Percentiles rank a stretch among this genome's conserved stretches.
Evolutionary conservation across 2,888 invertebrate genomes (phyloP).

Genomic region (Caenorhabditis parvicauda): DNA sequence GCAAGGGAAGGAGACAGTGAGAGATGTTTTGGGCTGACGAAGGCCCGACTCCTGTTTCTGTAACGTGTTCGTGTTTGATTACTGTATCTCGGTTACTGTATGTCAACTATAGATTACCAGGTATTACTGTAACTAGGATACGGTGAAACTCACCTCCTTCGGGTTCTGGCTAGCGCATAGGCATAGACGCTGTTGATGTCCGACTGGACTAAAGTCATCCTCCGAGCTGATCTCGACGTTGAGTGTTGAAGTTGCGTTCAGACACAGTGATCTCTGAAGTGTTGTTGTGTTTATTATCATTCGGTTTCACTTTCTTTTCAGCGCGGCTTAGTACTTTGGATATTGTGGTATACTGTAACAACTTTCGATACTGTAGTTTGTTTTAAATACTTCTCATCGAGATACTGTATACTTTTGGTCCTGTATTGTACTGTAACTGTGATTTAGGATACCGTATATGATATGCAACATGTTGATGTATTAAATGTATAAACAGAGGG

Average conservation of each 20-base stretch:
- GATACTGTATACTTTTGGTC: too few relatives aligned
- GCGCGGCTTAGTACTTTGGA: too few relatives aligned
- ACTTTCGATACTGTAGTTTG: too few relatives aligned
- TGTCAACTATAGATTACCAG: not conserved
- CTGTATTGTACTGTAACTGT: too few relatives aligned
- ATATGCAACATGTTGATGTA: too few relatives aligned
- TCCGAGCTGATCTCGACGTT: constrained; percentile 46
- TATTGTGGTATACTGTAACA: too few relatives aligned
- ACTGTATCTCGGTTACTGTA: not conserved
- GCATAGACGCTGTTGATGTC: constrained; percentile 45
- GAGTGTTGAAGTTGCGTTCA: constrained; percentile 46
- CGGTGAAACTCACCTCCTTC: constrained; percentile 15
- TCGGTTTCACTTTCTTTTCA: too few relatives aligned
- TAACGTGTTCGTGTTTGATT: not conserved
- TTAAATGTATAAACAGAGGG: too few relatives aligned
- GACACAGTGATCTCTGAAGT: constrained; percentile 48
- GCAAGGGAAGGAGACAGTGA: constrained; percentile 43
- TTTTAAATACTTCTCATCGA: too few relatives aligned
- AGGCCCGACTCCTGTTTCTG: constrained; percentile 43
- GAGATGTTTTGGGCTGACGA: constrained; percentile 25
- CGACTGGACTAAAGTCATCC: constrained; percentile 39
- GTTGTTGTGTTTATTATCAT: too few relatives aligned
- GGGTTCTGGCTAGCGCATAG: constrained; percentile 49
- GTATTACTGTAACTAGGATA: not conserved
- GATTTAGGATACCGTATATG: too few relatives aligned